Evolutionary conservation across 2,113 vertebrate genomes (phyloP).

Genomic region (Eolophus roseicapilla): DNA sequence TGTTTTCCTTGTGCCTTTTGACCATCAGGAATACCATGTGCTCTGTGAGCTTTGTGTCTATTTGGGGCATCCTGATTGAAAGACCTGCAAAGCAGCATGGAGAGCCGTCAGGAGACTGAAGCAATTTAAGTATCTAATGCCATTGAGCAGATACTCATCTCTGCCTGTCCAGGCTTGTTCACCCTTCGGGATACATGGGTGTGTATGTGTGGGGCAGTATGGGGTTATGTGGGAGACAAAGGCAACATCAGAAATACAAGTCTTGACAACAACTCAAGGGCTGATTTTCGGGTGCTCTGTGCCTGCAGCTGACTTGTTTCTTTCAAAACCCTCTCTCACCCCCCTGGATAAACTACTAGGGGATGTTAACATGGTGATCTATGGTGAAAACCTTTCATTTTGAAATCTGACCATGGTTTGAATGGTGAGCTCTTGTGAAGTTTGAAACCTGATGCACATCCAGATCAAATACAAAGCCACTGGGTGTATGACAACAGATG

Average conservation of each 20-base stretch:
- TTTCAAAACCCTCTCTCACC: not conserved
- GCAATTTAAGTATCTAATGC: not conserved
- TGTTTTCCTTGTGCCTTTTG: not conserved
- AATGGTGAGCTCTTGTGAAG: not conserved
- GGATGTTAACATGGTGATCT: not conserved
- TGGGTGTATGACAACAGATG: not conserved
- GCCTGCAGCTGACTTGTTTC: not conserved
- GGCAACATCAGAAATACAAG: not conserved
- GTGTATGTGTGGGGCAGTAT: not conserved
- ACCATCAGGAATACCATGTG: not conserved
- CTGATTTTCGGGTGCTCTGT: not conserved
- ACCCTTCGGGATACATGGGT: not conserved
- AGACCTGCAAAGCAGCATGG: not conserved
- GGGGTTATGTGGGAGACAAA: not conserved
- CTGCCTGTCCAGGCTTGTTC: slow-evolving; percentile 37
- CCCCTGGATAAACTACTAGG: not conserved
- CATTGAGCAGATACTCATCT: slow-evolving; percentile 7
- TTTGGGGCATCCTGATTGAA: not conserved
- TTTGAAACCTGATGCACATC: not conserved
- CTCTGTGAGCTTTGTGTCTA: not conserved
- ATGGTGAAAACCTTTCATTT: not conserved
- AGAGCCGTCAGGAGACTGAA: not conserved
- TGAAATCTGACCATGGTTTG: not conserved
- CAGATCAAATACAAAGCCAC: not conserved
- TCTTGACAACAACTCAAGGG: not conserved